Percentiles rank a stretch among this genome's conserved stretches.
Evolutionary conservation across 35 echinoderm and acorn worm species (phyloP).

Genomic region (Ophiothrix spiculata): DNA sequence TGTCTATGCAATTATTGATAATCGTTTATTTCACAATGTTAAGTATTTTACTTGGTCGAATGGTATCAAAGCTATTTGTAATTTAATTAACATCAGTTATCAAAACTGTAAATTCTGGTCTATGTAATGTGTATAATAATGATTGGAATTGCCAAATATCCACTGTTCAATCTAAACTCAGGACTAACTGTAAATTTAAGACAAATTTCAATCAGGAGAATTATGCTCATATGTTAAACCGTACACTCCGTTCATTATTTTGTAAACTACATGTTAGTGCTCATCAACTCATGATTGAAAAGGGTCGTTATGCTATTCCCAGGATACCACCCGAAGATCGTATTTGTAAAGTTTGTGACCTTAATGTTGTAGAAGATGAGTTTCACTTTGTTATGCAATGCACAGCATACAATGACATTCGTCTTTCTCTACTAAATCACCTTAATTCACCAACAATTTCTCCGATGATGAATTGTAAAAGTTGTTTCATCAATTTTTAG

Average conservation of each 20-base stretch:
- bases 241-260: no score
- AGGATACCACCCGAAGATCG: no score
- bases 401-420: not conserved
- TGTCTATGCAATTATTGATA: not conserved
- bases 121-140: not conserved
- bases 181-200: not conserved
- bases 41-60: no score
- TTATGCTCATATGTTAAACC: not conserved
- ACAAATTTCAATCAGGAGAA: not conserved
- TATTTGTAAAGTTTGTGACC: no score
- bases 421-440: not conserved
- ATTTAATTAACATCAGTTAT: no score
- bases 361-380: no score
- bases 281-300: no score
- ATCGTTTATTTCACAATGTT: not conserved
- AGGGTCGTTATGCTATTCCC: no score
- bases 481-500: no score
- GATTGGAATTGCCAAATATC: not conserved
- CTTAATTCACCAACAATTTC: not conserved
- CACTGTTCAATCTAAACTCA: not conserved
- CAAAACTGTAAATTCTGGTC: not conserved
- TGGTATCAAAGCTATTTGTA: no score
- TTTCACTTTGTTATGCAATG: not conserved
- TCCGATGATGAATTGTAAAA: no score
- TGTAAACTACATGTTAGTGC: no score